Evolutionary conservation across 2,888 invertebrate genomes (phyloP), one percentile per base, ranked within the genome.

Genomic region (Sesia apiformis): DNA sequence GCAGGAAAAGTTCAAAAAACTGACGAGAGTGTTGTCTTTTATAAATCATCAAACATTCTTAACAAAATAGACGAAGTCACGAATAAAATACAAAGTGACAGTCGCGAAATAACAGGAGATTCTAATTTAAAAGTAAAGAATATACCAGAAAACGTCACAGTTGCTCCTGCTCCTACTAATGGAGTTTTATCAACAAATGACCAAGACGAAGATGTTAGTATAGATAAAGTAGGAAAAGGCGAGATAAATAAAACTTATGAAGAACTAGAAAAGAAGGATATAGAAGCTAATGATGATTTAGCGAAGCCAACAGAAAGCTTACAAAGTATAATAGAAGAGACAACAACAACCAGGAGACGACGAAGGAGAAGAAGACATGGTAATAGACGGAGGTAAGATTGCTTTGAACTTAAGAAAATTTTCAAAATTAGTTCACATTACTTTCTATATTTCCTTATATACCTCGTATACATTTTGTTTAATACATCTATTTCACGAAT

Each of bases 51-150:
- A 52, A 83, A 90, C 66, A 63, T 76, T 58, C 77, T 82, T 4
- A 82, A 76, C 52, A 87, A 83, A 77, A 79, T 79, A 64, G 89
- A 90, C 59, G 90, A 91, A 64, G 81, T 84, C 1, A 84, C 85
- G 4, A 89, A 90, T 57, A 91, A 91, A 70, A 90, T 91, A 51
- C 91, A 91, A 64, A 91, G 90, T 60, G 90, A 91, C 54, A 90
- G 89, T 58, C 69, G 90, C 59, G 91, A 91, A 70, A 91, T 91
- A 43, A 90, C 85, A 43, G 90, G 90, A 5, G 90, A 90, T 66
- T 76, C 77, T 38, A 89, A 90, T 61, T 64, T 90, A 0, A 89
- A 86, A 66, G 73, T 81, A 6, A 90, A 89, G 70, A 83, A 80
- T 51, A 53, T 84, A 23, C 83, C 85, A 38, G 88, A 86, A n/a